Evolutionary conservation across 2,797 vertebrate species (phyloP), one percentile per base, ranked within the genome.

Genomic region (Meriones psammophilus): DNA sequence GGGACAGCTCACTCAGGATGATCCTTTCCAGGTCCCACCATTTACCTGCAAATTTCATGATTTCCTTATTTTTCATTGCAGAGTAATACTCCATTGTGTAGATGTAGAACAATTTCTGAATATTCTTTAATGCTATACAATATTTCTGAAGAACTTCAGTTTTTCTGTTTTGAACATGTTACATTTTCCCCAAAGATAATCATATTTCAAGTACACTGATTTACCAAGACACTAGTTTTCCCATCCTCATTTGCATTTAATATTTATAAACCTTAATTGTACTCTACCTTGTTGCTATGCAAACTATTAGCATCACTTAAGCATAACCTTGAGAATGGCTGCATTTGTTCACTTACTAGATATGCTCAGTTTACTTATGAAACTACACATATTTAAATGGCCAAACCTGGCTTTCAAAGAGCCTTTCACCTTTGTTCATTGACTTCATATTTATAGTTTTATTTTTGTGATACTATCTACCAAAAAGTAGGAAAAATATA

Each of bases 381-480:
- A 90, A 50, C 80, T 96, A 92, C 60, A 96, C 96, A 96, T 97
- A 97, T 88, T 98, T 98, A 94, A 98, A 97, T 89, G 69, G 24
- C 56, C 98, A 86, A 96, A 95, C 42, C 5, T 97, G 84, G 89
- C 94, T 76, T 92, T 97, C 84, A 91, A 64, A 94, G 60, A 96
- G 4, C 1, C 26, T 94, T 58, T 33, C 81, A 46, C 5, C 46
- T 8, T 22, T 68, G 71, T 9, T 62, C 84, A 28, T 58, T 8
- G 36, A 85, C 88, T 88, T 96, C 24, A 64, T 77, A 89, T 95
- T 81, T 39, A 18, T 97, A 97, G 92, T 95, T 98, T 9, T 50
- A 50, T 50, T 50, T 97, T 94, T 88, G 89, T 91, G 24, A 74
- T 9, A 91, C 24, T 54, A 17, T 62, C 71, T 83, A 81, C 36